Base-by-base conservation (phyloP, 2,888 invertebrate species). In the Acanthoscelides obtectus region DNA sequence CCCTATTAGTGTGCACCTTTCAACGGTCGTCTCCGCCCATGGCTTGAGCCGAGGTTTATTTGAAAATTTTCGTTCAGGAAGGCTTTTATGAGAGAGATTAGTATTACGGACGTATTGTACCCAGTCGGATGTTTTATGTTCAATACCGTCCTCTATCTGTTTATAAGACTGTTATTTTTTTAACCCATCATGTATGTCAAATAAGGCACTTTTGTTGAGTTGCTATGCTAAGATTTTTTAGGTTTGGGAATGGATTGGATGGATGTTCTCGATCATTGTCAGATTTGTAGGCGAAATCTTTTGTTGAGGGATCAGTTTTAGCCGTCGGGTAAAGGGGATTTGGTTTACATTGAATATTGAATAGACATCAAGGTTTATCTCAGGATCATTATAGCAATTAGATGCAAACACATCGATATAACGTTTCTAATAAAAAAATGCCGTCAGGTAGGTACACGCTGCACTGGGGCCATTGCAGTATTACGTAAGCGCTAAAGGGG, bases 31-130 rank as follows among this genome's bases (percentile, higher is more conserved):
- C 45, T 6, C 45, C 45, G 45, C 45, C 17, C 45, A 45, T 45
- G 73, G 69, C 69, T 75, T 75, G 74, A 71, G 74, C 70, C 72
- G 72, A 73, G 71, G 72, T 75, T 76, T 75, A 76, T 76, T 76
- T 75, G 74, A 73, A 73, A 72, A 73, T 76, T 72, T 75, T 76
- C 73, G 76, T 76, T 76, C 74, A 76, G 72, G 66, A 70, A 67
- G 71, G 45, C 68, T 73, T 72, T 75, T 71, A 69, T 74, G 68
- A 70, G 66, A 69, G 72, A 73, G 75, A 76, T 76, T 76, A 75
- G 67, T 70, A 71, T 73, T 69, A 72, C 68, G 22, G 45, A 45
- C 45, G 45, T 45, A 45, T 45, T 45, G 45, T 45, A 17, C 45
- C 17, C 45, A 45, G 12, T 12, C 17, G 45, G 45, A 45, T 12